Evolutionary conservation across 2,797 vertebrate species (phyloP), one percentile per base, ranked within the genome.

Genomic region (Spinibarbus caldwelli): DNA sequence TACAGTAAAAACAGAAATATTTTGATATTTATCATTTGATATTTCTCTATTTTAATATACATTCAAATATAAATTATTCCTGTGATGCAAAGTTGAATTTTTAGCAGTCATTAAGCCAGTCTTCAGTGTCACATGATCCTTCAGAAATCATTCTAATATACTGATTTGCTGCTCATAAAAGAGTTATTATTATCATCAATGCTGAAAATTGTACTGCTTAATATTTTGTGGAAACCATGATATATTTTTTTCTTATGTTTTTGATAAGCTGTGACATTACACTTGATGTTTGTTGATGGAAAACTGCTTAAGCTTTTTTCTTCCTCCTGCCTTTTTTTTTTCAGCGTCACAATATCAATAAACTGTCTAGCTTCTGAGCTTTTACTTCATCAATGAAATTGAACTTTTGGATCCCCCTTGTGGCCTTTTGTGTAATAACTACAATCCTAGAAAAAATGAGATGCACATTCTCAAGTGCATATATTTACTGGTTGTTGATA

Each of bases 401-500:
- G 0, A 68, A 21, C 19, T 9, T 49, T 38, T 85, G 43, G 49
- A 41, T 86, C 67, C 85, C 62, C 71, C 85, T 81, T 68, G 71
- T 80, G 70, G 78, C 17, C n/a, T 70, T 34, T 52, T n/a, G 70
- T 64, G 31, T 41, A 78, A 64, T 71, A 34, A 49, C 17, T 59
- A 38, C 3, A n/a, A 64, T 52, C 4, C 57, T 5, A 34, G 23
- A 21, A 19, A 12, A 7, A 49, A 72, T 34, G 0, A 45, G 54
- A 43, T 8, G 54, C 68, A 31, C 52, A 82, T 45, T 43, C 36
- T 8, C 7, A 17, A 54, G 29, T 49, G 9, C 12, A 47, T 12
- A 59, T 5, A 45, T 82, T 5, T 59, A 62, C 43, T 38, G 23
- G 36, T 57, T 34, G 10, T 31, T 8, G 4, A 41, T 43, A 59